These are phyloP conservation scores for Alauda arvensis DNA, from an alignment of 2,797 vertebrate species.

Conservation along the genomic window DNA sequence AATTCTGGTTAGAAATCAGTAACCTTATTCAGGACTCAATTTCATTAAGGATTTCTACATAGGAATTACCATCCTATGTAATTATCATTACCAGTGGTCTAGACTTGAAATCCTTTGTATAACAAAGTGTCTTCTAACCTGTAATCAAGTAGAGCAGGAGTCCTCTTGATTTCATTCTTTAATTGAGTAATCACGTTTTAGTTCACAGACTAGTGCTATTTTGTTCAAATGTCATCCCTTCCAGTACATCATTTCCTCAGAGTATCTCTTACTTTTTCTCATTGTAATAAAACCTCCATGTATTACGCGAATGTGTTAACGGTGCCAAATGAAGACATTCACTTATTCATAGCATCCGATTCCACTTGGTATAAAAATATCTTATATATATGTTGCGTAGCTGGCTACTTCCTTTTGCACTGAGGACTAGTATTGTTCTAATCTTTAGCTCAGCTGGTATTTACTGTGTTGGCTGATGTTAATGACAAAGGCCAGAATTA, in stretches of 20 bases:
- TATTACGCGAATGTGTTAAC: background rate
- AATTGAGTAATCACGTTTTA: background rate
- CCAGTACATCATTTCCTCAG: background rate
- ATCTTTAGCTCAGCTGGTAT: background rate
- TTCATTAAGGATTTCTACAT: background rate
- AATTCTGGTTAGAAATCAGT: background rate
- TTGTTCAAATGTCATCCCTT: background rate
- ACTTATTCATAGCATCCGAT: background rate
- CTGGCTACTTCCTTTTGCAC: background rate
- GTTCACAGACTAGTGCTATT: background rate
- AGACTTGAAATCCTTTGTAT: background rate
- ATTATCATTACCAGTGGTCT: background rate
- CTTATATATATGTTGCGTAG: background rate
- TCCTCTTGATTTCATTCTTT: background rate
- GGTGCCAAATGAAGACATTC: background rate
- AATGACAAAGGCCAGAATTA: background rate
- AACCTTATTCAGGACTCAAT: background rate
- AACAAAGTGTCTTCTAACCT: background rate
- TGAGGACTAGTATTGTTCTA: background rate
- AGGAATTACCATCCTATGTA: background rate
- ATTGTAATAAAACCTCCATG: accelerated
- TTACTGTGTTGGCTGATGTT: background rate
- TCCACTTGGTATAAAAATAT: background rate
- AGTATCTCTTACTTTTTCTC: background rate
- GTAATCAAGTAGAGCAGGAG: background rate